Base-by-base conservation (phyloP, 2,888 invertebrate genomes). In the Rhagonycha lutea region DNA sequence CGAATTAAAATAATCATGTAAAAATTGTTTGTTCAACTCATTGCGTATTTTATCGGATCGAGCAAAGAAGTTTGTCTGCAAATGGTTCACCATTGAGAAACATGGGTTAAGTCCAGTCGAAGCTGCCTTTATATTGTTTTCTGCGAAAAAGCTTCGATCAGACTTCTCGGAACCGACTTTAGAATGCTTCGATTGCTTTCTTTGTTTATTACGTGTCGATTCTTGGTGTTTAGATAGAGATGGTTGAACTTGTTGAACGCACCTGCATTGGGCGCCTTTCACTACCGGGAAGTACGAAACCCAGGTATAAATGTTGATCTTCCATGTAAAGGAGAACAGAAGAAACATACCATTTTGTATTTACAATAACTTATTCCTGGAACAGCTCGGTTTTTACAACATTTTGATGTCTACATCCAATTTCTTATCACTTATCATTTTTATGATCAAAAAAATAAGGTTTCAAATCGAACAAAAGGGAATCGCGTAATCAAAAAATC, bases 101-200 rank as follows among this genome's bases (percentile, higher is more conserved):
- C 47, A 47, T 8, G 47, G 47, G 7, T 7, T 47, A 47, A n/a
- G 47, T 47, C 47, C 47, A 47, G 47, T 47, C 47, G 47, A 69
- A 60, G 68, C 73, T 60, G 26, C 18, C 14, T 71, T 61, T 62
- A 28, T 70, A 78, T 79, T 78, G 78, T 72, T 74, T 86, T 86
- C 85, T 81, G 85, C 84, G 86, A 86, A 86, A 82, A 80, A 81
- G 78, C 84, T 79, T 82, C 83, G 83, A 86, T 86, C 86, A 84
- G 83, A 83, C 85, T 86, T 86, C 86, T 82, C 78, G 83, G 86
- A 86, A 86, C 82, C 83, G 74, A 73, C 72, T 72, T 69, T n/a
- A 75, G 62, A 65, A 72, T 77, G 72, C 73, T 67, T 70, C 60
- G 47, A 29, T 28, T 70, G 28, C 70, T 28, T 70, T 72, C 70